phyloP scores from a whole-genome alignment of 2,888 invertebrate genomes.

The Tipula confusa region DNA sequence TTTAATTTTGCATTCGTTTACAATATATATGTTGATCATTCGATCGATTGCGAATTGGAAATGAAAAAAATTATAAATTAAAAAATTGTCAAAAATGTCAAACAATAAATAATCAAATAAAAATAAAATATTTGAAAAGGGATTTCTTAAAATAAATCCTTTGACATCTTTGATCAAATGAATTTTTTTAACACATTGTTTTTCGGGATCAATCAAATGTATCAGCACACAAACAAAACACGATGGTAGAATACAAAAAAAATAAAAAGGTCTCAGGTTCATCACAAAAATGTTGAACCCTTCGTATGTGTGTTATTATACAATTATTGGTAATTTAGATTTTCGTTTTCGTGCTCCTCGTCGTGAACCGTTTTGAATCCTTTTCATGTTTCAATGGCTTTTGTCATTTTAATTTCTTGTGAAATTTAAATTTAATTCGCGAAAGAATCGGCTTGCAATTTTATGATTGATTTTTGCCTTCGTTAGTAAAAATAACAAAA shows the following conservation, averaged over 20 bases:
- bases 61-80: not conserved
- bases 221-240: not conserved
- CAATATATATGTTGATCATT: not conserved
- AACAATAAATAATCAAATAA: not conserved
- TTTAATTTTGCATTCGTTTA: not conserved
- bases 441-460: not conserved
- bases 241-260: too few relatives aligned
- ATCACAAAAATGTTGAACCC: not conserved
- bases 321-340: not conserved
- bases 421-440: not conserved
- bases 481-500: not conserved
- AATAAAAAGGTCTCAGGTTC: slow-evolving; percentile 9
- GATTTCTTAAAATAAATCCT: not conserved
- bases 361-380: not conserved
- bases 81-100: slow-evolving; percentile 25
- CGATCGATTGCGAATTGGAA: not conserved
- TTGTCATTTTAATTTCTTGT: slow-evolving; percentile 12
- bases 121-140: not conserved
- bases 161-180: not conserved
- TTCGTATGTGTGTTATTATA: not conserved
- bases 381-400: not conserved
- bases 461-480: not conserved
- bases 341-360: not conserved
- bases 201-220: not conserved
- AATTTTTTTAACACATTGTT: not conserved